Evolutionary conservation across 2,113 vertebrate species (phyloP).

Genomic region (Xiphophorus hellerii): DNA sequence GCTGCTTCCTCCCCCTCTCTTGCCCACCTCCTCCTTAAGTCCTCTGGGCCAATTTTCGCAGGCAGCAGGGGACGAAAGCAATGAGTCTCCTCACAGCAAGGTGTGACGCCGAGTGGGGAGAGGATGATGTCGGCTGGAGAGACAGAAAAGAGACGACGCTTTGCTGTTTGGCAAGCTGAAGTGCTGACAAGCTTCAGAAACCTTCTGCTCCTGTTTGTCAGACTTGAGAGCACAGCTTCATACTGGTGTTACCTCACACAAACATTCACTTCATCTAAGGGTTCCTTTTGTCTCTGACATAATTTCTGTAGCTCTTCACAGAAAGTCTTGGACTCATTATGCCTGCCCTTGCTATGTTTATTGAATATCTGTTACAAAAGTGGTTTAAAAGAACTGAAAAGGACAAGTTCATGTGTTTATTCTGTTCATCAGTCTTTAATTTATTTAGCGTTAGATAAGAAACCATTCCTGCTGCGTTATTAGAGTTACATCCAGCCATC

Average conservation of each 20-base stretch:
- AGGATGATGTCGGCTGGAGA: constrained; percentile 59
- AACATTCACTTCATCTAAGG: constrained; percentile 9
- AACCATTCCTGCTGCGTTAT: too few species aligned
- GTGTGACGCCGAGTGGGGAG: constrained; percentile 43
- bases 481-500: too few species aligned
- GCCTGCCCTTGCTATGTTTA: neutral
- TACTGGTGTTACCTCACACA: constrained; percentile 30
- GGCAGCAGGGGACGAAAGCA: constrained; percentile 52
- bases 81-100: constrained; percentile 61
- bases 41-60: constrained; percentile 60
- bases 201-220: constrained; percentile 36
- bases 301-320: neutral
- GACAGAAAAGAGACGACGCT: constrained; percentile 53
- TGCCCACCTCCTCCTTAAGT: constrained; percentile 33
- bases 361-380: neutral
- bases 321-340: neutral
- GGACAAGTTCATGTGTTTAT: neutral
- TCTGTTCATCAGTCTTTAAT: neutral
- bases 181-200: constrained; percentile 41
- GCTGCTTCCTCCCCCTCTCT: constrained; percentile 2
- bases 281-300: constrained; percentile 5
- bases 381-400: neutral
- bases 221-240: constrained; percentile 17
- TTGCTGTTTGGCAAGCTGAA: constrained; percentile 42
- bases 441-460: neutral